Percentiles rank a stretch among this genome's conserved stretches.
Evolutionary conservation across 2,113 vertebrate genomes (phyloP).

Genomic region (Paradoxurus hermaphroditus): DNA sequence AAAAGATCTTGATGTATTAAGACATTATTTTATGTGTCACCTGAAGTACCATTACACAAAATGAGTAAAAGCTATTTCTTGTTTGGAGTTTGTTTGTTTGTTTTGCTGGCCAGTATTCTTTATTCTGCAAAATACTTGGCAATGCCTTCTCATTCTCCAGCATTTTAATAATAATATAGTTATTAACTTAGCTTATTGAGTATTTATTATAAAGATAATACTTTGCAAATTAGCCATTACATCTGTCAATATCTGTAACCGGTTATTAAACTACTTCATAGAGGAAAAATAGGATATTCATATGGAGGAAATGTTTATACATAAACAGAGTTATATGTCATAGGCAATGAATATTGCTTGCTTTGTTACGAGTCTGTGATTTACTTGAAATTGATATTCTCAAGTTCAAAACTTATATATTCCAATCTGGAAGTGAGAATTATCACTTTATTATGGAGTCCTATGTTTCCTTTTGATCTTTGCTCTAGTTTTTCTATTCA

Average conservation of each 20-base stretch:
- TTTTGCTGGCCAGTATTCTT: not conserved
- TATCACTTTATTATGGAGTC: not conserved
- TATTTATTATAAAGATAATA: not conserved
- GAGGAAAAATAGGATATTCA: not conserved
- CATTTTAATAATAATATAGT: not conserved
- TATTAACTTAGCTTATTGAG: not conserved
- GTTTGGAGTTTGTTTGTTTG: not conserved
- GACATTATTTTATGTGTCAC: not conserved
- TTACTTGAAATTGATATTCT: not conserved
- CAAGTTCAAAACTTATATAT: not conserved
- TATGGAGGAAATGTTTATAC: not conserved
- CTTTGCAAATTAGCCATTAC: not conserved
- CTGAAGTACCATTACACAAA: not conserved
- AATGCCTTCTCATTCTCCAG: not conserved
- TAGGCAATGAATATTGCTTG: not conserved
- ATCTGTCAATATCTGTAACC: not conserved
- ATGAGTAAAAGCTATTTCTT: slow-evolving; percentile 19
- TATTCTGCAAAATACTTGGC: not conserved
- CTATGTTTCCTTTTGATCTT: not conserved
- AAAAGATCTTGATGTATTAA: not conserved
- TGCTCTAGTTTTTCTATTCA: not conserved
- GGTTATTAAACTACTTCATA: not conserved
- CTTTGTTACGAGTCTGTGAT: not conserved
- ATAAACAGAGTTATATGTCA: not conserved
- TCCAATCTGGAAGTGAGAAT: not conserved